These are phyloP conservation scores for Mycalesis mineus DNA, from an alignment of 2,888 invertebrate genomes.

Conservation along the genomic window DNA sequence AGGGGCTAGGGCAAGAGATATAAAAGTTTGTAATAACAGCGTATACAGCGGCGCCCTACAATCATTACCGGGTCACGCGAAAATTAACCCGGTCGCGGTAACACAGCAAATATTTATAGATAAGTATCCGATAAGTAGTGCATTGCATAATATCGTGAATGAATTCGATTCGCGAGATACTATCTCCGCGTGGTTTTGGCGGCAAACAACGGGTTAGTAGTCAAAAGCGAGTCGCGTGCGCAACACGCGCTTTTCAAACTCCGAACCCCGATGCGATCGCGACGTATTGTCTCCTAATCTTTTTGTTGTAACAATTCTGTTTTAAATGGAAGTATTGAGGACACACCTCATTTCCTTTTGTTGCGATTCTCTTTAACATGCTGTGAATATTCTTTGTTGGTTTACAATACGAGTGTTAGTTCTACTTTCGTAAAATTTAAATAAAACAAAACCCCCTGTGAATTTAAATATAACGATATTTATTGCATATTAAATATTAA, in stretches of 20 bases:
- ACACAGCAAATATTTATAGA: constrained; percentile 42
- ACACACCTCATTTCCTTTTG: constrained; percentile 68
- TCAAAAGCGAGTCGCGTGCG: constrained; percentile 66
- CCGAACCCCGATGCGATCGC: constrained; percentile 62
- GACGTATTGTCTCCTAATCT: constrained; percentile 68
- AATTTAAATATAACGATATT: constrained; percentile 38
- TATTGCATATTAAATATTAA: constrained; percentile 1
- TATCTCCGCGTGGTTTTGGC: constrained; percentile 65
- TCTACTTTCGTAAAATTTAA: constrained; percentile 67
- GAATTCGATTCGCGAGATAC: constrained; percentile 51
- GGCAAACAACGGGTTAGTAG: constrained; percentile 68
- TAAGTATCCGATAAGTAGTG: constrained; percentile 41
- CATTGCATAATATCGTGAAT: constrained; percentile 64
- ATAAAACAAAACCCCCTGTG: constrained; percentile 51
- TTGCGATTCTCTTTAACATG: constrained; percentile 62
- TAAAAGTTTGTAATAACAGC: too few species aligned
- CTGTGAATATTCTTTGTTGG: constrained; percentile 70
- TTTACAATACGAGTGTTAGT: constrained; percentile 69
- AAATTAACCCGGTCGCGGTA: constrained; percentile 44
- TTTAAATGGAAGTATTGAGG: constrained; percentile 73
- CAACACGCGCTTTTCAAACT: constrained; percentile 64
- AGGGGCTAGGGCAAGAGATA: too few species aligned
- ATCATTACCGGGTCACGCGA: too few species aligned
- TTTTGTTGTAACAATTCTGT: constrained; percentile 54
- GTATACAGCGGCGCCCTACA: too few species aligned